phyloP scores from a whole-genome alignment of 2,888 invertebrate species.

The Prosapia bicincta region DNA sequence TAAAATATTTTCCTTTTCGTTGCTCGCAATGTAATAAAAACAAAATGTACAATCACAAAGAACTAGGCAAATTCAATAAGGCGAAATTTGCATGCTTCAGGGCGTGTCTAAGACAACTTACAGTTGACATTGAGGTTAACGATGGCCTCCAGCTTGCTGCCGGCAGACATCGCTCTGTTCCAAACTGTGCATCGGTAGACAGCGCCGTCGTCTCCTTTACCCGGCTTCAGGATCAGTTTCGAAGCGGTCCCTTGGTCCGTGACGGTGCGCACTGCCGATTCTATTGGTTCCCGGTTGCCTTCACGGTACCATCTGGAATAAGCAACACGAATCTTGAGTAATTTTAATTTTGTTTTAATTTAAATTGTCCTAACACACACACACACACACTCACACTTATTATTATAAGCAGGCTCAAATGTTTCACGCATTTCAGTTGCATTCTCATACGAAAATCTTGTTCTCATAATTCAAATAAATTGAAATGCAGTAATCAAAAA shows the following conservation, averaged over 20 bases:
- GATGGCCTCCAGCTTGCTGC: constrained; percentile 72
- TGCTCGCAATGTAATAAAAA: background rate
- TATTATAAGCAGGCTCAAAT: too few relatives aligned
- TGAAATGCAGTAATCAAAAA: too few relatives aligned
- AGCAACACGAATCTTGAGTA: constrained; percentile 24
- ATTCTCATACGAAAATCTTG: too few relatives aligned
- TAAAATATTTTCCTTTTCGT: background rate
- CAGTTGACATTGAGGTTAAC: constrained; percentile 85
- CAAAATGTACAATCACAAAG: background rate
- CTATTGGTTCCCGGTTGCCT: constrained; percentile 68
- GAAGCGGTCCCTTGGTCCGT: constrained; percentile 71
- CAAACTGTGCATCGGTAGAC: constrained; percentile 82
- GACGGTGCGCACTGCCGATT: constrained; percentile 68
- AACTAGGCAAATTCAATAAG: background rate
- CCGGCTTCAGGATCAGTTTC: constrained; percentile 70
- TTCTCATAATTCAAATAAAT: too few relatives aligned
- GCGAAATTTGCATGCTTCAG: too few relatives aligned
- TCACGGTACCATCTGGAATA: constrained; percentile 73
- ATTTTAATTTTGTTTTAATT: too few relatives aligned
- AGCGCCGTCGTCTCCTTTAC: constrained; percentile 80
- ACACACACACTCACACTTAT: too few relatives aligned
- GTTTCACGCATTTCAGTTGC: too few relatives aligned
- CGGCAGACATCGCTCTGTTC: constrained; percentile 83
- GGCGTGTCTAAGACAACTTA: constrained; percentile 57
- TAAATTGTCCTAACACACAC: too few relatives aligned